Conservation (phyloP, 2,113 vertebrate species). For the Gavialis gangeticus region DNA sequence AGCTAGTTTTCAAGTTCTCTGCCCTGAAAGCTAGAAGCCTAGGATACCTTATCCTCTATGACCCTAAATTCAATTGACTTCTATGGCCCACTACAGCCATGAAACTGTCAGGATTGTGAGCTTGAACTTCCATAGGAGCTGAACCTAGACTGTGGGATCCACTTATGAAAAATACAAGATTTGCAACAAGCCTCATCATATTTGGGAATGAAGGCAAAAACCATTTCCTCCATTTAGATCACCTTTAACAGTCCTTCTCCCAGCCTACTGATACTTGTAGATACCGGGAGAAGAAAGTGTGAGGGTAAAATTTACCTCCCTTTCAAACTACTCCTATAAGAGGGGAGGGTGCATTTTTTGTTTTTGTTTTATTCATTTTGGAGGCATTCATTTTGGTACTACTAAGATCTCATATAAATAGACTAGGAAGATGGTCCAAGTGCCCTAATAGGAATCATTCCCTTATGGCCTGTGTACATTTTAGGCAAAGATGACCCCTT, state of each 20-base stretch:
- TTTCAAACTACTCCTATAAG: background rate
- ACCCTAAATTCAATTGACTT: background rate
- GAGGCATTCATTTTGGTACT: background rate
- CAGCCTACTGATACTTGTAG: background rate
- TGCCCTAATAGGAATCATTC: rapidly evolving
- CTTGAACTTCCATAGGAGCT: background rate
- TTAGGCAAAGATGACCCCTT: background rate
- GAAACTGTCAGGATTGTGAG: background rate
- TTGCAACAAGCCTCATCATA: background rate
- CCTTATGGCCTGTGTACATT: background rate
- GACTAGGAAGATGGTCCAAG: rapidly evolving
- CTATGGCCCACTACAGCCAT: background rate
- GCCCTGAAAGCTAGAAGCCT: no score
- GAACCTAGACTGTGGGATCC: background rate
- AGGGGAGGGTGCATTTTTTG: background rate
- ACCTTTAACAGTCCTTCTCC: background rate
- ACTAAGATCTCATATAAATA: background rate
- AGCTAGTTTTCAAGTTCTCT: background rate
- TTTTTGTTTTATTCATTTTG: background rate
- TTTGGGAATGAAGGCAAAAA: background rate
- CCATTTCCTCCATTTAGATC: background rate
- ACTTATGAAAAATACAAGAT: background rate
- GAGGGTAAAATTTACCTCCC: background rate
- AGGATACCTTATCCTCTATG: background rate
- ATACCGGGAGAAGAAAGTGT: background rate